Evolutionary conservation across 1,140 invertebrate species (phyloP).

Genomic region (Pentalonia nigronervosa): DNA sequence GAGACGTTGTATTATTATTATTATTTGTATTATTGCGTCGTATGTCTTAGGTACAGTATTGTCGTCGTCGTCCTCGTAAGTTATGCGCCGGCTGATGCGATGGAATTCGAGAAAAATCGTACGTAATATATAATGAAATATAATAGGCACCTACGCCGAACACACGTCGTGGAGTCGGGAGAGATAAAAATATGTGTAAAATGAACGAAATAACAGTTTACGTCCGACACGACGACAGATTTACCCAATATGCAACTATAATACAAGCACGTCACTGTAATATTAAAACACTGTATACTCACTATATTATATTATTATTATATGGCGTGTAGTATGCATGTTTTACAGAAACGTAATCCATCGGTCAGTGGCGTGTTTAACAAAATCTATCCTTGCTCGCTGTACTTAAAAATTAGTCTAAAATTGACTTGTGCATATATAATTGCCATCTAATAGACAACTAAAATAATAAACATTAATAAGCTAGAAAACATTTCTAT

Average conservation of each 20-base stretch:
- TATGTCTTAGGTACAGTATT: not conserved
- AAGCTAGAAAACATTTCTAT: too few species aligned
- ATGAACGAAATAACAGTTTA: not conserved
- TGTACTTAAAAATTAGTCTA: not conserved
- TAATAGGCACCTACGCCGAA: not conserved
- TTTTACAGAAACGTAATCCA: not conserved
- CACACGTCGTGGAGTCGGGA: not conserved
- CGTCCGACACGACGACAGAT: not conserved
- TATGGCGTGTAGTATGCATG: not conserved
- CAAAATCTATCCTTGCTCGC: not conserved
- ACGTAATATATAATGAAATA: not conserved
- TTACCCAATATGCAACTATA: not conserved
- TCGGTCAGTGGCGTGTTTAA: not conserved
- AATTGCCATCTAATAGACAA: not conserved
- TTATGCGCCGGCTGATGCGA: constrained; percentile 13
- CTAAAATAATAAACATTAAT: not conserved
- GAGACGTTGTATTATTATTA: not conserved
- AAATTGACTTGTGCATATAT: not conserved
- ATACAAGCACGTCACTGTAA: not conserved
- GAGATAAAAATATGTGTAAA: constrained; percentile 1
- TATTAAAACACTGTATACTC: not conserved
- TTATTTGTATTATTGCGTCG: constrained; percentile 17
- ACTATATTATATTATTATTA: not conserved
- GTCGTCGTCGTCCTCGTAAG: constrained; percentile 8
- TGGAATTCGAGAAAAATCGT: not conserved